Evolutionary conservation across 2,888 invertebrate genomes (phyloP).

Genomic region (Eupsilia transversa): DNA sequence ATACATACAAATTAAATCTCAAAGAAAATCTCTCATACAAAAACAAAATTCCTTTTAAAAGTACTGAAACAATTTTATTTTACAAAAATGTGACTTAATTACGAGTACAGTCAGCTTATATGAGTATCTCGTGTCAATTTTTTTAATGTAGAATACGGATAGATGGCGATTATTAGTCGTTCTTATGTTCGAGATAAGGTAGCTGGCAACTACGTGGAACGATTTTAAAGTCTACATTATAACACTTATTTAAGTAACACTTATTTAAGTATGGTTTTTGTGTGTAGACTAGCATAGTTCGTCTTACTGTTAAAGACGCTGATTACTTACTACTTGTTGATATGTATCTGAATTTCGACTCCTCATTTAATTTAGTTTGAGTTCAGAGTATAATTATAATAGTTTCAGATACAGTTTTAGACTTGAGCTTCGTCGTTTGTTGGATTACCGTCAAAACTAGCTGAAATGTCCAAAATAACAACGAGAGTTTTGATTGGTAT

Average conservation of each 20-base stretch:
- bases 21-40: too few species aligned
- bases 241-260: neutral
- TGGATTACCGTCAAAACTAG: neutral
- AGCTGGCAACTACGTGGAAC: neutral
- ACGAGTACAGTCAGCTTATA: neutral
- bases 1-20: neutral
- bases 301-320: too few species aligned
- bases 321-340: neutral
- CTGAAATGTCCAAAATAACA: neutral
- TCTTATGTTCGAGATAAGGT: neutral
- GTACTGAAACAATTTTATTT: neutral
- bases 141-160: neutral
- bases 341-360: neutral
- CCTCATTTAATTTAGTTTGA: neutral
- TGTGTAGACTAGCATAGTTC: neutral
- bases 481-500: neutral
- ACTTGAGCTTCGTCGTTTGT: neutral
- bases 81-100: conserved; percentile 12
- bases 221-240: neutral
- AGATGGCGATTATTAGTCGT: neutral
- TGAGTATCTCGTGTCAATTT: neutral
- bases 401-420: neutral
- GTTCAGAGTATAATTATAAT: neutral
- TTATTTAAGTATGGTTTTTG: neutral
- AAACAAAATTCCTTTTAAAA: neutral